phyloP scores from a whole-genome alignment of 64 coral and sea anemone genomes.

The Pocillopora verrucosa region DNA sequence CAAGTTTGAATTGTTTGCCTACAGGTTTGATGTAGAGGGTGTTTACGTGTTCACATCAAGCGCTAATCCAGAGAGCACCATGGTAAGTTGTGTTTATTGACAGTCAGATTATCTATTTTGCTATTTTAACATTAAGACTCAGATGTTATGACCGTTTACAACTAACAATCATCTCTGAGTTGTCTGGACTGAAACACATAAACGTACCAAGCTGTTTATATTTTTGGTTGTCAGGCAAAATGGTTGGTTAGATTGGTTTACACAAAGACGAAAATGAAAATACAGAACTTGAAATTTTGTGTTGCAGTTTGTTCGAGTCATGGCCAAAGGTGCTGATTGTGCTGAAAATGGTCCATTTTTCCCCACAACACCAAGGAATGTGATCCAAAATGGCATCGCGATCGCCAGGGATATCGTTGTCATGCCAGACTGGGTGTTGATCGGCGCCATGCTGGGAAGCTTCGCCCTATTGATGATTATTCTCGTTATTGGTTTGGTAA shows the following conservation, averaged over 20 bases:
- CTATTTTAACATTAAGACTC: too few relatives aligned
- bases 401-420: constrained; percentile 86
- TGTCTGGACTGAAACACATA: too few relatives aligned
- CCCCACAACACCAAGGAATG: constrained; percentile 84
- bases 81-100: constrained; percentile 63
- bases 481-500: constrained; percentile 80
- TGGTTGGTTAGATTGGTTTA: too few relatives aligned
- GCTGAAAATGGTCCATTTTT: constrained; percentile 97
- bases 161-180: too few relatives aligned
- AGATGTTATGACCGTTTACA: too few relatives aligned
- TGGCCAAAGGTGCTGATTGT: constrained; percentile 93
- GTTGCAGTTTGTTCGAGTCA: constrained; percentile 94
- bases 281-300: neutral
- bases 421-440: constrained; percentile 96
- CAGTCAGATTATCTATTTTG: too few relatives aligned
- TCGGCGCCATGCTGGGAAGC: constrained; percentile 90
- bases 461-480: constrained; percentile 73
- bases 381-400: constrained; percentile 97
- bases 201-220: too few relatives aligned
- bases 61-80: constrained; percentile 66
- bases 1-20: constrained; percentile 81
- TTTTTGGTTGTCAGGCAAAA: too few relatives aligned
- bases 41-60: constrained; percentile 93
- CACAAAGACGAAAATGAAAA: too few relatives aligned
- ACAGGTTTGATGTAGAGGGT: constrained; percentile 76